Conservation (phyloP, 64 coral and sea anemone species). For the Porites australiensis region DNA sequence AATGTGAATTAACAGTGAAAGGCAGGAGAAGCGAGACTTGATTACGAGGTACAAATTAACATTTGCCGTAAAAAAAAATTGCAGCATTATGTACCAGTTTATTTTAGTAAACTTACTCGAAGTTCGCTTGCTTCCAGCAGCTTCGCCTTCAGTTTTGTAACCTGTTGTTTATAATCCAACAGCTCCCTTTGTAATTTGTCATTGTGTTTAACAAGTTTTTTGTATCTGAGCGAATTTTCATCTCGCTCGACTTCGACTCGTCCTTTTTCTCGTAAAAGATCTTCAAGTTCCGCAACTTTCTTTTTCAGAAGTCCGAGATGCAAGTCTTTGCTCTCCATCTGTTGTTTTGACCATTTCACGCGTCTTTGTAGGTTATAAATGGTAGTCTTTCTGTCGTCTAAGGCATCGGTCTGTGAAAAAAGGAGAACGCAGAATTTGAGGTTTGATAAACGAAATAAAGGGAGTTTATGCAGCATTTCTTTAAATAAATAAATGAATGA, state of each 20-base stretch:
- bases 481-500: too few species aligned
- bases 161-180: conserved; percentile 90
- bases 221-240: conserved; percentile 88
- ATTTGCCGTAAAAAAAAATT: too few species aligned
- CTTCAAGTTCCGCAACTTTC: conserved; percentile 82
- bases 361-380: conserved; percentile 90
- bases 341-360: conserved; percentile 95
- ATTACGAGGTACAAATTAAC: too few species aligned
- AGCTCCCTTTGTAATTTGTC: conserved; percentile 93
- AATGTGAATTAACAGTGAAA: too few species aligned
- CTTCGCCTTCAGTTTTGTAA: conserved; percentile 75
- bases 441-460: too few species aligned
- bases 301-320: conserved; percentile 82
- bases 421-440: too few species aligned
- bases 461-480: too few species aligned
- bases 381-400: conserved; percentile 90
- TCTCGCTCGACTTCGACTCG: conserved; percentile 86
- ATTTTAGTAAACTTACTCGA: conserved; percentile 55
- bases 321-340: conserved; percentile 95
- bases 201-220: conserved; percentile 91
- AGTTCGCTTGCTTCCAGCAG: conserved; percentile 82
- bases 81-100: not conserved
- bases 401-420: conserved; percentile 75
- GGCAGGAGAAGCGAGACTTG: too few species aligned
- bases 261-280: conserved; percentile 75